Evolutionary conservation across 2,797 vertebrate genomes (phyloP).

Genomic region (Cossypha dichroa): DNA sequence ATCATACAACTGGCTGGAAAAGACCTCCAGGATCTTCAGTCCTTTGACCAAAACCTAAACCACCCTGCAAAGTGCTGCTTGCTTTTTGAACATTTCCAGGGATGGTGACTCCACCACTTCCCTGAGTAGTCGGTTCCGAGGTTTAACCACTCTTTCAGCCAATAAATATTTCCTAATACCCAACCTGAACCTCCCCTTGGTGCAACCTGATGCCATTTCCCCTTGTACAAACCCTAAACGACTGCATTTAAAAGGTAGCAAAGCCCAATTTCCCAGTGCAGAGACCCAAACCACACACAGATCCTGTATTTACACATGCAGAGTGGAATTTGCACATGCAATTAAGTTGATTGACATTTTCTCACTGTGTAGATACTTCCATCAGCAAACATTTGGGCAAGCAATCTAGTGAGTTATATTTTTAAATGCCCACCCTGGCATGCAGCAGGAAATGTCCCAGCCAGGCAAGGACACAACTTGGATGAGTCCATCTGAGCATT

Average conservation of each 20-base stretch:
- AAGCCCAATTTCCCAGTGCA: neutral
- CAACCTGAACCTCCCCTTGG: neutral
- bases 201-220: neutral
- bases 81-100: neutral
- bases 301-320: slow-evolving; percentile 45
- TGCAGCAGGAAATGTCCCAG: neutral
- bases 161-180: neutral
- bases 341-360: slow-evolving; percentile 62
- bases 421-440: neutral
- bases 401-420: slow-evolving; percentile 21
- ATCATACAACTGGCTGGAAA: neutral
- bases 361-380: slow-evolving; percentile 16
- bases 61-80: neutral
- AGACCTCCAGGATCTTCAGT: neutral
- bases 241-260: neutral
- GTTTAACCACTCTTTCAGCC: neutral
- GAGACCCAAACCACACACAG: neutral
- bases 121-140: neutral
- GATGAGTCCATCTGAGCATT: neutral
- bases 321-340: slow-evolving; percentile 64
- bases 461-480: neutral
- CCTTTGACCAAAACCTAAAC: neutral
- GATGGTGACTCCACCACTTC: neutral
- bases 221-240: neutral
- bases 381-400: slow-evolving; percentile 59